Percentiles rank a stretch among this genome's conserved stretches.
Conservation (phyloP, 2,888 invertebrate species). For the Creontiades dilutus region DNA sequence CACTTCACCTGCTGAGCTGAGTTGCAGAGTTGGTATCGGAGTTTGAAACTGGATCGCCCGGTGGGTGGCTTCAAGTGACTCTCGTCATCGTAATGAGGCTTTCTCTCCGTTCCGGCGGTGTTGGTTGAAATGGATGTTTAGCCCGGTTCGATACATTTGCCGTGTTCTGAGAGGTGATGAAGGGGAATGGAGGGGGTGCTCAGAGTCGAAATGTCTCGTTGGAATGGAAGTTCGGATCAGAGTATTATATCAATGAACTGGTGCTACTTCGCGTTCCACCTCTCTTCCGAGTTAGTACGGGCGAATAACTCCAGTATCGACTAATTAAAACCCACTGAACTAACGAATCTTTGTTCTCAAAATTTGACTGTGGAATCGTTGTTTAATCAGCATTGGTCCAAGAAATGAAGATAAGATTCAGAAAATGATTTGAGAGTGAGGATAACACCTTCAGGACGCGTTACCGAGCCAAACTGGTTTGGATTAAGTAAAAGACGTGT, state of each 20-base stretch:
- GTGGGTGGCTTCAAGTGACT: conserved; percentile 2
- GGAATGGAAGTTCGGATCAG: not conserved
- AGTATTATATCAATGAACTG: not conserved
- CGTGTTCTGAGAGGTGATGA: not conserved
- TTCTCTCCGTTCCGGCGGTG: not conserved
- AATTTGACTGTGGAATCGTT: too few relatives aligned
- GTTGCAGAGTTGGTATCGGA: conserved; percentile 25
- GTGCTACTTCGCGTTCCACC: too few relatives aligned
- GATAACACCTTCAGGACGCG: too few relatives aligned
- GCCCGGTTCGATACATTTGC: not conserved
- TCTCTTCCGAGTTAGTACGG: too few relatives aligned
- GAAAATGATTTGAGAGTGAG: too few relatives aligned
- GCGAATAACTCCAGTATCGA: too few relatives aligned
- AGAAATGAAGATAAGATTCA: too few relatives aligned
- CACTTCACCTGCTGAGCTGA: conserved; percentile 30
- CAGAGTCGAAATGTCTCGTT: not conserved
- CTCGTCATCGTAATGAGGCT: not conserved
- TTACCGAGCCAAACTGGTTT: too few relatives aligned
- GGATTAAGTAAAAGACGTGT: too few relatives aligned
- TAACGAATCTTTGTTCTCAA: too few relatives aligned
- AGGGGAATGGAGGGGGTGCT: not conserved
- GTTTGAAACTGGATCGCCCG: conserved; percentile 20
- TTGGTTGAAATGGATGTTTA: not conserved
- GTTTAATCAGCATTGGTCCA: too few relatives aligned
- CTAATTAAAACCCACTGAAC: too few relatives aligned